Base-by-base conservation (phyloP, 2,113 vertebrate species). In the Benitochromis conjunctus region DNA sequence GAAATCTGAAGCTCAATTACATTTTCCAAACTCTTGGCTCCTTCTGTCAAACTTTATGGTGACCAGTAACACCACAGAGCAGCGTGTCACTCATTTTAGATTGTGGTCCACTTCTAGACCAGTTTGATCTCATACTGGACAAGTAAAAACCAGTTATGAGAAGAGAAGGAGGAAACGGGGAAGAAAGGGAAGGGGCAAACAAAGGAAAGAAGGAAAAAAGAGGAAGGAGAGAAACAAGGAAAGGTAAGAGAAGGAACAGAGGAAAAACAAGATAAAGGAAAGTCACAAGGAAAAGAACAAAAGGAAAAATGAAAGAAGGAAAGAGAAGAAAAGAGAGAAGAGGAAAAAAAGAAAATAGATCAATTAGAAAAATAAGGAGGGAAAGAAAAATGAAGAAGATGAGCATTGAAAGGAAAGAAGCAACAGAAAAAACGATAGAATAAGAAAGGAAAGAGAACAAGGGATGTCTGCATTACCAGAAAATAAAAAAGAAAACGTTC, bases 261-360 rank as follows among this genome's bases (percentile, higher is more conserved):
- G 69, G 16, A 51, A 51, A 29, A 29, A 16, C 36, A 69, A 0
- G 60, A 19, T 3, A 7, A 46, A 46, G 12, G 41, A 46, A 46
- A 48, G 14, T 3, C 3, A 13, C n/a, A 43, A 24, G 5, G n/a
- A 16, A 43, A 69, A 34, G 19, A 13, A 43, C 4, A 43, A 16
- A 43, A 26, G 3, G 1, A 4, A 41, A 8, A 69, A 1, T 0
- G 31, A 24, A 48, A 14, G 60, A n/a, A 38, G 3, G 36, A 69
- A 1, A 0, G 4, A 69, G 1, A 69, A 38, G 3, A n/a, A 69
- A 1, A 0, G 4, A 69, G 1, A 69, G 4, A 5, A 13, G 5
- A 43, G 21, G 43, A 43, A 9, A 43, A 11, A 21, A 43, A 24
- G 12, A 26, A 26, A 71, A 46, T 24, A 2, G 19, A 43, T 14